Base-by-base conservation (phyloP, 2,888 invertebrate species). In the Andricus curvator region DNA sequence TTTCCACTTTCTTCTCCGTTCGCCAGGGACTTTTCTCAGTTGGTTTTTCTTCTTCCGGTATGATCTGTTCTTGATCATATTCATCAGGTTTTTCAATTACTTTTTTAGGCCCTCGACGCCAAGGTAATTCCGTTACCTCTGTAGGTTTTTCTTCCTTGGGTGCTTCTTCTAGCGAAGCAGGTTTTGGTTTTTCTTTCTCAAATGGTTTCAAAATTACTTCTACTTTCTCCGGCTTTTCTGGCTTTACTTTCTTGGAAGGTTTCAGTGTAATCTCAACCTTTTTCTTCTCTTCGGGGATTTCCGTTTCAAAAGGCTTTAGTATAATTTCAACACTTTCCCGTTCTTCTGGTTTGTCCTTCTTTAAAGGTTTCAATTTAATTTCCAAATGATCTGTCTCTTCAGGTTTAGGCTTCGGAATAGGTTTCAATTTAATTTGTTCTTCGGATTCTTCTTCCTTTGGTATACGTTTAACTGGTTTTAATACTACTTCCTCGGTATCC, bases 241-340 rank as follows among this genome's bases (percentile, higher is more conserved):
- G 88, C 6, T 80, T 79, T 56, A 76, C n/a, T 51, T 82, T 90
- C 51, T 91, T 91, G 13, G 89, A 88, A 4, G 88, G 86, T 56
- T 85, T 92, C 86, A 56, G 89, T 85, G 56, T 90, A 87, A 66
- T 80, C 9, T 56, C 56, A n/a, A n/a, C n/a, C n/a, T 86, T 85
- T 76, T 87, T 87, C 48, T 85, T 85, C 17, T 81, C 84, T 51
- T 83, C 81, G 78, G 87, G 85, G 33, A 86, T 88, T 82, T 89
- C 89, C 9, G 81, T 56, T n/a, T 56, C n/a, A 56, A 56, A n/a
- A 56, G 56, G 56, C 56, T 56, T 56, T n/a, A 56, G n/a, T 56
- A 8, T 56, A n/a, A 56, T 56, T 78, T 91, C 90, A 15, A 41
- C 20, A 56, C 15, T 29, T 78, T 93, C 88, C 22, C 93, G 90